phyloP scores from a whole-genome alignment of 2,888 invertebrate species.

The Magallana nippona region DNA sequence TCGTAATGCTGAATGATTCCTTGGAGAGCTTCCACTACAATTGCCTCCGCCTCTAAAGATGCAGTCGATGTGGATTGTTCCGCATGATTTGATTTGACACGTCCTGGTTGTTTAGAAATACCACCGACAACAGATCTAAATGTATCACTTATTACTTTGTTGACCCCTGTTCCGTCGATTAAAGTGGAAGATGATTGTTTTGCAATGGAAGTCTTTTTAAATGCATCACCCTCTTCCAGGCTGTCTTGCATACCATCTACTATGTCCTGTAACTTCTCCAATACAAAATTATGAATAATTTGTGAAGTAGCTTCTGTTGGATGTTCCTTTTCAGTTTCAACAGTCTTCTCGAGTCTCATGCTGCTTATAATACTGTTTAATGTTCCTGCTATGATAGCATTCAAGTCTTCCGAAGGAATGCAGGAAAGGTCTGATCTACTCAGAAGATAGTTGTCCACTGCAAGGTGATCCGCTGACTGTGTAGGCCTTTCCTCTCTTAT shows the following conservation, averaged over 20 bases:
- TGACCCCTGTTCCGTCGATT: slow-evolving; percentile 34
- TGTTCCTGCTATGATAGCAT: slow-evolving; percentile 60
- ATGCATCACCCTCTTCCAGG: neutral
- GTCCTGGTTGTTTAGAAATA: slow-evolving; percentile 1
- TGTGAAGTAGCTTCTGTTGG: slow-evolving; percentile 27
- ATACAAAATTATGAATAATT: slow-evolving; percentile 60
- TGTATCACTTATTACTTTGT: slow-evolving; percentile 34
- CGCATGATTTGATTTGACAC: neutral
- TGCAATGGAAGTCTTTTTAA: no score
- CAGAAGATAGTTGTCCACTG: neutral
- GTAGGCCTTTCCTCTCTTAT: slow-evolving; percentile 1
- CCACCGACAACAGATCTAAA: slow-evolving; percentile 42
- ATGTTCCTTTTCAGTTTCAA: slow-evolving; percentile 17
- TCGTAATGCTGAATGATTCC: slow-evolving; percentile 40
- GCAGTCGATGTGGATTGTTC: slow-evolving; percentile 41
- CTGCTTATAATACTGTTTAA: slow-evolving; percentile 63
- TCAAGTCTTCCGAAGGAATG: slow-evolving; percentile 54
- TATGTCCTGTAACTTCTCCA: slow-evolving; percentile 59
- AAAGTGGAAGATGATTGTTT: neutral
- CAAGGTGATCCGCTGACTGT: slow-evolving; percentile 16
- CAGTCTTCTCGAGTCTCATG: slow-evolving; percentile 58
- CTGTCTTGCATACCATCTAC: slow-evolving; percentile 55
- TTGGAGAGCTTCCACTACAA: slow-evolving; percentile 46
- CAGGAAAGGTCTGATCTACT: slow-evolving; percentile 39
- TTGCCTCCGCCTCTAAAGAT: slow-evolving; percentile 48